Base-by-base conservation (phyloP, 2,797 vertebrate species). In the Pantherophis vulpinus region DNA sequence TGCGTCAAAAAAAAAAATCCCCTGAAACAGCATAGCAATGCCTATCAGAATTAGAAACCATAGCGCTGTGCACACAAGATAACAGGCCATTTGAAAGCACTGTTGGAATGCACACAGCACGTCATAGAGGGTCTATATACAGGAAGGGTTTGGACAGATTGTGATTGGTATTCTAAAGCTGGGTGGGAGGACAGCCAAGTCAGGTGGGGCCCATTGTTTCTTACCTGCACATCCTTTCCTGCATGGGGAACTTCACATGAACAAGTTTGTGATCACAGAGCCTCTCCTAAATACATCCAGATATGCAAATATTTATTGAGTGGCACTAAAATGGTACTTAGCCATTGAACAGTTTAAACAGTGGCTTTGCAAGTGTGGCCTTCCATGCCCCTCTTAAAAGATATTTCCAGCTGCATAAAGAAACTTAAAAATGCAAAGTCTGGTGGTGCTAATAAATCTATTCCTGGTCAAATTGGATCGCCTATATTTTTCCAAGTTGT, bases 31-130 rank as follows among this genome's bases (percentile, higher is more conserved):
- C 0, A 0, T 32, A 93, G 59, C 1, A 63, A 6, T 0, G 18
- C 37, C 91, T 0, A 0, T 1, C 74, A 58, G 18, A 8, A 9
- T 32, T 8, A 70, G 79, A 79, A 42, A 60, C 37, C 6, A 13
- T 55, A n/a, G 13, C 7, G 3, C 16, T 2, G n/a, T 55, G 74
- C 56, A 83, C 25, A 83, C 58, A 59, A 83, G 74, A 83, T 83
- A 83, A 83, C 74, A 83, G 37, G 10, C 37, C 20, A 83, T 83
- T 83, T 83, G 74, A 83, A 83, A 83, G 10, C 74, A 42, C 74
- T 11, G 37, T 5, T 47, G 74, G 74, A 83, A 83, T 47, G 37
- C 74, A 47, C 37, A 83, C 37, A 25, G 37, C 74, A 12, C 20
- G 4, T 83, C 37, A 83, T 5, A 47, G 74, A 83, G 20, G 37